phyloP scores from a whole-genome alignment of 92 coral and sea anemone species.

The Virgularia gustaviana region DNA sequence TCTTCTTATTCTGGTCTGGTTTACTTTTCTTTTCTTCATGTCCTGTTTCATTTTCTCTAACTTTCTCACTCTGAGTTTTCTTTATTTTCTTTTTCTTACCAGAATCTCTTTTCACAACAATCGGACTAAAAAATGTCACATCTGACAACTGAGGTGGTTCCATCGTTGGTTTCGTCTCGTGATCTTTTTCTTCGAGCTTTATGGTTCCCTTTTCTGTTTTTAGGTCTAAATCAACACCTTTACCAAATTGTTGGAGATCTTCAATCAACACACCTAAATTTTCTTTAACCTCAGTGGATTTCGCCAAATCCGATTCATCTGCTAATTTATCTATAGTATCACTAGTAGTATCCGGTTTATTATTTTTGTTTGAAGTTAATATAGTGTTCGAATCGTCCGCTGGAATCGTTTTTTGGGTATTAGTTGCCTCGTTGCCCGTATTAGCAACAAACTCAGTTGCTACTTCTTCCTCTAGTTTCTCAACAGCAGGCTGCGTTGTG shows the following conservation, averaged over 20 bases:
- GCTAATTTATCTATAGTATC: too few relatives aligned
- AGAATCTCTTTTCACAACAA: constrained; percentile 2
- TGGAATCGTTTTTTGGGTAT: too few relatives aligned
- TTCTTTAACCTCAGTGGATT: neutral
- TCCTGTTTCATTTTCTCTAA: neutral
- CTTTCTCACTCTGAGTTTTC: neutral
- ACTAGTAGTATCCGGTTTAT: too few relatives aligned
- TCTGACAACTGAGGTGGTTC: constrained; percentile 30
- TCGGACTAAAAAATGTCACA: constrained; percentile 36
- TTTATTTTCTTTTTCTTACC: constrained; percentile 1
- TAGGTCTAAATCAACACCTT: constrained; percentile 14
- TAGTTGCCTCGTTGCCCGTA: too few relatives aligned
- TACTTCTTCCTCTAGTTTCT: too few relatives aligned
- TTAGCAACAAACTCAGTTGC: too few relatives aligned
- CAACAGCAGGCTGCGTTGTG: too few relatives aligned
- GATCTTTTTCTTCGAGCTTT: neutral
- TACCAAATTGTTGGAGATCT: constrained; percentile 33
- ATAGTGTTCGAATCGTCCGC: too few relatives aligned
- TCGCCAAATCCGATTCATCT: neutral
- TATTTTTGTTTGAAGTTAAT: neutral
- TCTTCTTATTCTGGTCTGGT: neutral
- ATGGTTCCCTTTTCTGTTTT: constrained; percentile 3
- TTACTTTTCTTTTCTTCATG: neutral
- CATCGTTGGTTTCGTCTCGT: neutral
- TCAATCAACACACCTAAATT: constrained; percentile 1